Base-by-base conservation (phyloP, 2,888 invertebrate genomes). In the Drosophila lacicola region DNA sequence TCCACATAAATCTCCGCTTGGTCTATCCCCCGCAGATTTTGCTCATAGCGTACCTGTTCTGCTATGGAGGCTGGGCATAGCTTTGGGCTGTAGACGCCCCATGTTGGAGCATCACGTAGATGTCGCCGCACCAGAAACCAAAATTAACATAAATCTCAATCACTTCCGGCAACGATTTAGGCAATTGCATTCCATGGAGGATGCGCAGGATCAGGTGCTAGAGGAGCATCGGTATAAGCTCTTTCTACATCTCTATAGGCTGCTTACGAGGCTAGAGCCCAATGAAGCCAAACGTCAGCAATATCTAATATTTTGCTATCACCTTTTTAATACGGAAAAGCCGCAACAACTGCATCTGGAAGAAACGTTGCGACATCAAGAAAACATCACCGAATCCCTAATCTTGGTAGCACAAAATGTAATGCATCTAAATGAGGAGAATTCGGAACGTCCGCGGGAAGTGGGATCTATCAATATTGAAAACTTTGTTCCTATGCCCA, bases 211-310 rank as follows among this genome's bases (percentile, higher is more conserved):
- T 0, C 36, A 11, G 2, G 3, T 13, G 0, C 19, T 76, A 3
- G 54, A 42, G 4, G 46, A 74, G 3, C 25, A 51, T 0, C 51
- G 67, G 2, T 25, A 37, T 4, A 50, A 54, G 6, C 25, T 83
- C 2, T 69, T 80, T 19, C n/a, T 64, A 6, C 60, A 66, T 25
- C 49, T 78, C 0, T 70, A 74, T 41, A 53, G 64, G 9, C 34
- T 70, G 21, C 33, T 82, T 2, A 1, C 42, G 0, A 50, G 61
- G 0, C 8, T 65, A 1, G 71, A 72, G 10, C 45, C 34, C 3
- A 41, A 58, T 10, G 50, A 71, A 5, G 0, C 2, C 0, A 49
- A 25, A 13, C 46, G 65, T 0, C 33, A 25, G 0, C 10, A 19
- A 1, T 63, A 62, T 41, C 6, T 87, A 0, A 2, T 4, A 11